phyloP scores from a whole-genome alignment of 2,113 vertebrate species.

The Donacobius atricapilla region DNA sequence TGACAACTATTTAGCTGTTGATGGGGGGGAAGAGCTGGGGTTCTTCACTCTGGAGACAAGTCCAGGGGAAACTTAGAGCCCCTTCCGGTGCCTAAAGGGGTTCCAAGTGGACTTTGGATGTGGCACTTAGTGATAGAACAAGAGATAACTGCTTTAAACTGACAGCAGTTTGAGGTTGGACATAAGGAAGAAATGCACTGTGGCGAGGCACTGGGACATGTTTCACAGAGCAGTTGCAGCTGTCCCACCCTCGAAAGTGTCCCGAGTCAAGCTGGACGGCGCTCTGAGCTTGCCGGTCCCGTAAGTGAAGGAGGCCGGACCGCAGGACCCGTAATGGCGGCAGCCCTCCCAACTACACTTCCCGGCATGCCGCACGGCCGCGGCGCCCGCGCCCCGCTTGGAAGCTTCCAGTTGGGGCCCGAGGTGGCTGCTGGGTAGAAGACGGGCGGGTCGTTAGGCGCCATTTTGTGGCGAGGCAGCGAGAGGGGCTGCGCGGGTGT shows the following conservation, averaged over 20 bases:
- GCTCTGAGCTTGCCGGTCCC: fast-evolving
- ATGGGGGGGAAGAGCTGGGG: fast-evolving
- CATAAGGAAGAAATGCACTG: background rate
- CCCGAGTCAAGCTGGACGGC: too few species aligned
- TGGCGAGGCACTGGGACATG: too few species aligned
- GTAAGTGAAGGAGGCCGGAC: fast-evolving
- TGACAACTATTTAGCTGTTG: background rate
- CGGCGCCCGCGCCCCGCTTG: background rate
- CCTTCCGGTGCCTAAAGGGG: background rate
- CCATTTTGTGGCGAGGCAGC: conserved; percentile 73
- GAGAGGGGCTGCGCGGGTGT: background rate
- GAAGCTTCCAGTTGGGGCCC: conserved; percentile 36
- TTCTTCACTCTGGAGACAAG: background rate
- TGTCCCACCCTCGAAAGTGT: too few species aligned
- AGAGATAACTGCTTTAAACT: background rate
- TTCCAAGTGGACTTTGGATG: background rate
- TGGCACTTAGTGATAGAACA: background rate
- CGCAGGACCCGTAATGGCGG: background rate
- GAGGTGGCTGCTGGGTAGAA: conserved; percentile 72
- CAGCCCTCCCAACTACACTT: background rate
- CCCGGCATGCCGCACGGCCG: background rate
- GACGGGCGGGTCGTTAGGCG: conserved; percentile 62
- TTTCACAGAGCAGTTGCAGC: background rate
- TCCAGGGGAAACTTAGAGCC: background rate
- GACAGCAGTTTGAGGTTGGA: background rate